Base-by-base conservation (phyloP, 2,113 vertebrate species). In the Struthidea cinerea region DNA sequence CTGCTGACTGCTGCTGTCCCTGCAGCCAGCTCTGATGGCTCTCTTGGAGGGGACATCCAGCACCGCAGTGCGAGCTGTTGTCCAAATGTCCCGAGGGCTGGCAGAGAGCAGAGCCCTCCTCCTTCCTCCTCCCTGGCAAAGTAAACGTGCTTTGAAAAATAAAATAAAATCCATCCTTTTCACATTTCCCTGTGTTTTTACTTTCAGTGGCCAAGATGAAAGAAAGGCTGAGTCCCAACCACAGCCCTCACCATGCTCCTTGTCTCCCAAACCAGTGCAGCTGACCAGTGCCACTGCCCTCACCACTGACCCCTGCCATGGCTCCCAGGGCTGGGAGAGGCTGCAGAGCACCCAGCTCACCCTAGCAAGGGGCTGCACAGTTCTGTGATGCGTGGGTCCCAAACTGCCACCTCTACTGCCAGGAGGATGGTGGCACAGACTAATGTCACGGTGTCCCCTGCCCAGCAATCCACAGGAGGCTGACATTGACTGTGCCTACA, bases 61-160 rank as follows among this genome's bases (percentile, higher is more conserved):
- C 63, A 73, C 33, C 0, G 16, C 78, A 78, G 46, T 8, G 11
- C 0, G 1, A 84, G 28, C 16, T 41, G 10, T 2, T 59, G 35
- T 26, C 64, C 76, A 52, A 80, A 69, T 0, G 0, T 18, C 42
- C 74, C 47, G 26, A 60, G 35, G 28, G 71, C 33, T 88, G 63
- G 50, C 87, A 85, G 33, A 41, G 49, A 65, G 42, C 33, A 61
- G 23, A 77, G 27, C 30, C 7, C 33, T 68, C 32, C 52, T 75
- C 39, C 39, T 39, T 75, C 39, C 39, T 39, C 32, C 52, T 76
- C 13, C 50, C 47, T 35, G 6, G 11, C 27, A 70, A 82, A 50
- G 5, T 30, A 47, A 82, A 61, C 2, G 6, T 21, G 49, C 22
- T 68, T 67, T 17, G 32, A 41, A 59, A 42, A 41, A 10, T 16